Base-by-base conservation (phyloP, 2,797 vertebrate genomes). In the Xenopus petersii region DNA sequence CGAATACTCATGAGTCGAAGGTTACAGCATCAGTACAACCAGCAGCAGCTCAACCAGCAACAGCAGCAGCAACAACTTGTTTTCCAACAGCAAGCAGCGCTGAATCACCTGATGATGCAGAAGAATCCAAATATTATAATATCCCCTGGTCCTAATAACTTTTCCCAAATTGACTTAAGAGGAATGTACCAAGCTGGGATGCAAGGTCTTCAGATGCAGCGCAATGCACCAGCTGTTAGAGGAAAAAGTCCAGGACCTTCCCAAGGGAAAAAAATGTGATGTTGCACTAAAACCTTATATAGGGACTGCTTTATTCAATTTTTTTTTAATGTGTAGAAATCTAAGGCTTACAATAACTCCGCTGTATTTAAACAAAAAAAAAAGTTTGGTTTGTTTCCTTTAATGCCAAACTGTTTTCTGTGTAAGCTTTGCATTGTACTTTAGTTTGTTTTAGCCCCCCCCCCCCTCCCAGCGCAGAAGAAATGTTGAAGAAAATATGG, bases 1-100 rank as follows among this genome's bases (percentile, higher is more conserved):
- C 94, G 97, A 91, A 95, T 99, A 85, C 90, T 99, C 68, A 93
- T 94, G 92, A 98, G 95, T 92, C 88, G 98, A 81, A 92, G 98
- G 84, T 91, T 97, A 30, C 95, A 97, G 83, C 96, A 99, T 83
- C 96, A 98, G 88, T 91, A 89, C 83, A 92, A 70, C 84, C 70
- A 75, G 61, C 71, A 75, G 15, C 26, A 30, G 26, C 26, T 30
- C 26, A 30, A 4, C 26, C 95, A 97, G 83, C 96, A 99, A 4
- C 26, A 30, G 15, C 74, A 75, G 80, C 90, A 92, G 2, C 90
- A 90, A 80, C 97, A 98, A 87, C 82, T 96, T 79, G 94, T 94
- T 83, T 89, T 96, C 73, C 95, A 95, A 55, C 95, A 97, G 82
- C 94, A 95, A 80, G 91, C 84, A 76, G 93, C 95, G 84, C 89